A percentile compares a stretch with the other conserved stretches of the same genome.
phyloP scores from a whole-genome alignment of 92 coral and sea anemone genomes.

The Zoanthus gigantus region DNA sequence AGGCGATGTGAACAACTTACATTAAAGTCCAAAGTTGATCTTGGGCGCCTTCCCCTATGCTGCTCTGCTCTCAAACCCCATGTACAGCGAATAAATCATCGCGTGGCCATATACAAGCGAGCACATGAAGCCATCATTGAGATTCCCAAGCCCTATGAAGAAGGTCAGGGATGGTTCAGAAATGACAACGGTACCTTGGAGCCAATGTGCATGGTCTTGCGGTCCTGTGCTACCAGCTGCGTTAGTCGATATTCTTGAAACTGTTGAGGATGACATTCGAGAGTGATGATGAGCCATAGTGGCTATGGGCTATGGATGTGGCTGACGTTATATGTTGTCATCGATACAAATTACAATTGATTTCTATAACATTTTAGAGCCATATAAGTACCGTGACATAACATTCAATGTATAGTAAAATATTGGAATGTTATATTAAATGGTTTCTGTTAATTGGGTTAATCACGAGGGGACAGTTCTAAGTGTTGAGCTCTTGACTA shows the following conservation, averaged over 20 bases:
- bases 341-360: too few species aligned
- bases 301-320: too few species aligned
- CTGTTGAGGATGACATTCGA: slow-evolving; percentile 4
- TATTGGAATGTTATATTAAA: too few species aligned
- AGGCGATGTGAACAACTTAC: slow-evolving; percentile 9
- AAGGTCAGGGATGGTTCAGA: slow-evolving; percentile 11
- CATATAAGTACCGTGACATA: too few species aligned
- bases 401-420: too few species aligned
- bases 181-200: neutral
- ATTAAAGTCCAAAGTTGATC: slow-evolving; percentile 15
- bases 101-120: neutral
- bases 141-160: neutral
- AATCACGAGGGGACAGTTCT: too few species aligned
- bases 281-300: slow-evolving; percentile 10
- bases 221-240: slow-evolving; percentile 5
- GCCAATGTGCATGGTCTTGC: neutral
- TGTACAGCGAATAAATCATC: slow-evolving; percentile 10
- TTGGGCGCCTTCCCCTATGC: slow-evolving; percentile 2
- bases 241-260: slow-evolving; percentile 3
- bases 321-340: too few species aligned
- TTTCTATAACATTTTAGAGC: too few species aligned
- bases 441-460: too few species aligned
- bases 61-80: neutral
- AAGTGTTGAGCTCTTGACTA: too few species aligned
- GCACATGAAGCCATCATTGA: neutral